Evolutionary conservation across 64 coral and sea anemone species (phyloP), one percentile per base, ranked within the genome.

Genomic region (Dendrophyllia cribrosa): DNA sequence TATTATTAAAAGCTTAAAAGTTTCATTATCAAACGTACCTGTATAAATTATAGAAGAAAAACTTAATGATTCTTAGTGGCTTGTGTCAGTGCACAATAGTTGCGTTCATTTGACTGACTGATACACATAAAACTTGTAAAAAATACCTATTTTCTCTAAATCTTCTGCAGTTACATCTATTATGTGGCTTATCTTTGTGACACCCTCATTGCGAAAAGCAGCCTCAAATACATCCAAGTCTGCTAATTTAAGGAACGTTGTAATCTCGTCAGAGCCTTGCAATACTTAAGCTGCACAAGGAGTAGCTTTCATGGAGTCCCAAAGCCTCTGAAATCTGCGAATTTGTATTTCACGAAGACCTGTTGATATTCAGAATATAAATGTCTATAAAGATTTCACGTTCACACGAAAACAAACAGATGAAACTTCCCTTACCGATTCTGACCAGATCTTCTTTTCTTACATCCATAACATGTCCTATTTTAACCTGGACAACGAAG

Each of bases 291-390:
- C 49, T 60, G 43, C 66, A 63, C 16, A 63, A 86, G 64, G 66
- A 67, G 83, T 67, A 72, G 66, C 48, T 86, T 86, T 71, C 20
- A 85, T 86, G 46, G 66, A 86, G 44, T 86, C 20, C 82, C 61
- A 67, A 61, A 61, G 82, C 43, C 82, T 85, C 59, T 85, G 53
- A 85, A 85, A 85, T 25, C 83, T 86, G 43, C 65, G 83, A 72
- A 86, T 86, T 86, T 86, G 34, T 63, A 86, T 86, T 86, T 86
- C 83, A 63, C 49, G 66, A 48, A 86, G 82, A 70, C 62, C 82
- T 69, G 46, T 46, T 34, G 25, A 20, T 46, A 51, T 52, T 51
- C 66, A 51, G 19, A 70, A 70, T 70, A 45, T 48, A 48, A 84
- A 61, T 84, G 43, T 61, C 16, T 51, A 70, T 61, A 34, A 66